Base-by-base conservation (phyloP, 2,888 invertebrate species). In the Cataglyphis cursor region DNA sequence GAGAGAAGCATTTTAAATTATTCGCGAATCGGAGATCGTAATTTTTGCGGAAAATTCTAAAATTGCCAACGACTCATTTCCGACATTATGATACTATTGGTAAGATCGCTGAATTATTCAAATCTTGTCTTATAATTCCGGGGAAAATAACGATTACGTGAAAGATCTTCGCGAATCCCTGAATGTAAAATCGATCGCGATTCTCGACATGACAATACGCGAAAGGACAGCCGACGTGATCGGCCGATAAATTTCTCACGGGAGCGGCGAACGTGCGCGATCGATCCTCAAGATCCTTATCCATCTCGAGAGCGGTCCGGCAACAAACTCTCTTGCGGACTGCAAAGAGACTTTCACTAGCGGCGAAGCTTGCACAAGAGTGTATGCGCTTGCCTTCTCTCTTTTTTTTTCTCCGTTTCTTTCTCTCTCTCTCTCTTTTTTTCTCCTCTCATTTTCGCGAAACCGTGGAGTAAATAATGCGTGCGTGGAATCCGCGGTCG, bases 201-300 rank as follows among this genome's bases (percentile, higher is more conserved):
- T 54, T 48, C 48, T 35, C 41, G 70, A 9, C 44, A 35, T n/a
- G 64, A 57, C 75, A 65, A 81, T 76, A 18, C 28, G 51, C n/a
- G 57, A 41, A 54, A 76, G 35, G 38, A 24, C 61, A 35, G 65
- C 1, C 51, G 76, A 35, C 54, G 65, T 64, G 54, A 48, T 78
- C 62, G 81, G 54, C 64, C 87, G 62, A 85, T 90, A 88, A 90
- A 90, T 91, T 91, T 92, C 91, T 90, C 92, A 91, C 91, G 92
- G 90, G 90, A 90, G 84, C 74, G 62, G 83, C 82, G 81, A 84
- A 28, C 68, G 84, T 83, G 81, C 78, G 82, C 89, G 89, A 90
- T 92, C 92, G 90, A 91, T 92, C 90, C 88, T 88, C 85, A 84
- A 90, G 90, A 89, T 90, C 87, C 87, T 92, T 91, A 85, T 90